Evolutionary conservation across 1,140 invertebrate species (phyloP).

Genomic region (Grapholita molesta): DNA sequence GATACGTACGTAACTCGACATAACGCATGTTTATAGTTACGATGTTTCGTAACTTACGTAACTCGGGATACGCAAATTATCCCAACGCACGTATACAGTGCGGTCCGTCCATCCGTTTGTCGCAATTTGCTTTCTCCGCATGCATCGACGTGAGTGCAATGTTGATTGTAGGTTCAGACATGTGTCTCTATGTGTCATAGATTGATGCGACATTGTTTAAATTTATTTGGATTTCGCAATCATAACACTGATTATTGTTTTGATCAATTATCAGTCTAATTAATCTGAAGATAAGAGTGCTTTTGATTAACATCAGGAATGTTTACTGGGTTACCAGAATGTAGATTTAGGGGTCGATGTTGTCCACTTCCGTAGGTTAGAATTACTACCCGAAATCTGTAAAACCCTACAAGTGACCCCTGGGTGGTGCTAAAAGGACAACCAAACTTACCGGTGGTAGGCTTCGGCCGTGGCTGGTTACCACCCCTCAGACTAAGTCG

Average conservation of each 20-base stretch:
- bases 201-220: background rate
- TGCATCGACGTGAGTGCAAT: constrained; percentile 48
- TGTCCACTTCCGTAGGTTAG: too few species aligned
- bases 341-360: background rate
- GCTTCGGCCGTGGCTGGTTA: too few species aligned
- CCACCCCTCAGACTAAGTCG: too few species aligned
- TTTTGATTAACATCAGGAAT: background rate
- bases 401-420: too few species aligned
- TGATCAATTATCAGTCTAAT: background rate
- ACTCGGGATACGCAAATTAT: constrained; percentile 36
- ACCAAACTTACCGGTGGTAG: too few species aligned
- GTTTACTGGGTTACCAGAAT: background rate
- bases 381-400: too few species aligned
- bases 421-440: too few species aligned
- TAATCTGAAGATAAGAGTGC: background rate
- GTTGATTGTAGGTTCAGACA: constrained; percentile 9
- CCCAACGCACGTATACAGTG: constrained; percentile 52
- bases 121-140: constrained; percentile 46
- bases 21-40: constrained; percentile 6
- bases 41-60: constrained; percentile 14
- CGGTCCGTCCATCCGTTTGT: constrained; percentile 48
- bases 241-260: background rate
- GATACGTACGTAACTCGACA: constrained; percentile 1
- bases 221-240: background rate
- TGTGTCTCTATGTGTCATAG: background rate